Evolutionary conservation across 2,113 vertebrate genomes (phyloP).

Genomic region (Chaenocephalus aceratus): DNA sequence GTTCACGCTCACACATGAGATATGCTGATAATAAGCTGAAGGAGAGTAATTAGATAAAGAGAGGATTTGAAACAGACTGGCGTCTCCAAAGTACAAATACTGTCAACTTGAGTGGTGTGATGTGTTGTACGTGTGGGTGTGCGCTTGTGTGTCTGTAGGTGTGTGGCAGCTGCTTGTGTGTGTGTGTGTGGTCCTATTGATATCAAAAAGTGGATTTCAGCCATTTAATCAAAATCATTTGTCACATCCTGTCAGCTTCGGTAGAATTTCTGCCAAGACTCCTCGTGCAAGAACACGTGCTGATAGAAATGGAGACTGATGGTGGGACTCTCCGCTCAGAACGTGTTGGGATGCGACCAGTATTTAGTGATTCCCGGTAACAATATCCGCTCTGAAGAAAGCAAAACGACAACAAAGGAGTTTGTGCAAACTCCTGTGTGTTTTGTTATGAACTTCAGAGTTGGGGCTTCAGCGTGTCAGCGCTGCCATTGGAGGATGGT

Average conservation of each 20-base stretch:
- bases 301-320: neutral
- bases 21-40: slow-evolving; percentile 13
- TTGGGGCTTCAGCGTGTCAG: slow-evolving; percentile 21
- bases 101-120: slow-evolving; percentile 2
- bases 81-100: slow-evolving; percentile 21
- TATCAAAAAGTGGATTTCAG: neutral
- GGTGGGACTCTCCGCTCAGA: slow-evolving; percentile 22
- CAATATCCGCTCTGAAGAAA: slow-evolving; percentile 7
- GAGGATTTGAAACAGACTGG: slow-evolving; percentile 23
- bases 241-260: neutral
- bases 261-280: neutral
- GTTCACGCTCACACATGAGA: slow-evolving; percentile 10
- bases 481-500: slow-evolving; percentile 22
- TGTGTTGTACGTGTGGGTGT: no score
- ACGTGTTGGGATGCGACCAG: slow-evolving; percentile 47
- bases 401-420: slow-evolving; percentile 17
- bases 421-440: slow-evolving; percentile 1
- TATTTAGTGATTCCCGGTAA: slow-evolving; percentile 18
- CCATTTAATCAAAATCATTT: neutral
- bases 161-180: no score
- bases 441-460: slow-evolving; percentile 46
- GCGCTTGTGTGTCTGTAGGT: neutral
- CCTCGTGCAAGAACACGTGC: neutral
- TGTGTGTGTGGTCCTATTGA: no score
- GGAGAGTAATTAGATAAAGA: slow-evolving; percentile 20